Percentiles rank a stretch among this genome's conserved stretches.
Conservation (phyloP, 2,888 invertebrate species). For the Phaonia tiefii region DNA sequence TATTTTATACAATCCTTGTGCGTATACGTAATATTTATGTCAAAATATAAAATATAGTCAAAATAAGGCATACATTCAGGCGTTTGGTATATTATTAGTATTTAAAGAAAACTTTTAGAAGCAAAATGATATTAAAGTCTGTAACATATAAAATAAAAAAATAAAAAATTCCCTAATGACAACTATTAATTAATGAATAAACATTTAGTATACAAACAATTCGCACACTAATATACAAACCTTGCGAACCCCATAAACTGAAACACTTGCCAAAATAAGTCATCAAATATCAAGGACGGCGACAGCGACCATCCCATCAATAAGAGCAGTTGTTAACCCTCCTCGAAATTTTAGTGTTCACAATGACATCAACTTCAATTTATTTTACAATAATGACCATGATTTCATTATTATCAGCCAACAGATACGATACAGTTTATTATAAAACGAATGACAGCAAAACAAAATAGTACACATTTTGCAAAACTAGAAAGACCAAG, state of each 20-base stretch:
- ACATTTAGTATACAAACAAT: constrained; percentile 14
- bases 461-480: constrained; percentile 1
- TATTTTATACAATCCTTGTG: too few species aligned
- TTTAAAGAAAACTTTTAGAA: not conserved
- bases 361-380: constrained; percentile 60
- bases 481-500: not conserved
- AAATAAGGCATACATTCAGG: too few species aligned
- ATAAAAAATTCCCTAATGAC: not conserved
- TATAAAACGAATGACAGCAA: constrained; percentile 11
- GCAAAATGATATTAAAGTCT: too few species aligned
- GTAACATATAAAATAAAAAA: too few species aligned
- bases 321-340: constrained; percentile 43
- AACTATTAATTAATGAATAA: constrained; percentile 16
- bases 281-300: not conserved
- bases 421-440: not conserved
- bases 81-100: too few species aligned
- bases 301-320: constrained; percentile 37
- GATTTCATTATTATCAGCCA: constrained; percentile 55
- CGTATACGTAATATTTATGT: too few species aligned
- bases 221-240: too few species aligned
- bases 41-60: too few species aligned
- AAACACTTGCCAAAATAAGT: not conserved
- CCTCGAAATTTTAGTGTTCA: constrained; percentile 54
- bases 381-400: constrained; percentile 56
- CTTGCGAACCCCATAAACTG: not conserved